Evolutionary conservation across 2,797 vertebrate genomes (phyloP), one percentile per base, ranked within the genome.

Genomic region (Tragelaphus oryx): DNA sequence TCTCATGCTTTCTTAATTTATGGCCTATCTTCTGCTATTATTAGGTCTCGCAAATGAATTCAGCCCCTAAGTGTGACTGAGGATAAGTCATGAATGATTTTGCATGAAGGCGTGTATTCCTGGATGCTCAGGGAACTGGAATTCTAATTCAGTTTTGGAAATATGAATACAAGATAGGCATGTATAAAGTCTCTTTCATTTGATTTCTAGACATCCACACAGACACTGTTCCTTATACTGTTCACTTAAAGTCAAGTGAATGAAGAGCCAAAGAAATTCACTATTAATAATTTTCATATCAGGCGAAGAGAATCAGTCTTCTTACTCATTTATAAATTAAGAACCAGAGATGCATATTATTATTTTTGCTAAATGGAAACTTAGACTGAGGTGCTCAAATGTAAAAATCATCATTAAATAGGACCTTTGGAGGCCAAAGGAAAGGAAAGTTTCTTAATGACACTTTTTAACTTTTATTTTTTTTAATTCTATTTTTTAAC

Each of bases 301-400:
- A 76, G 62, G 13, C 54, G 75, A 91, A 90, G 62, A 48, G 46
- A 79, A 60, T 54, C 12, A 57, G 30, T 4, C 24, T 54, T 83
- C n/a, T 86, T 78, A 82, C 86, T 80, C 57, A 46, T 68, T 50
- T 95, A 20, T 57, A 85, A 91, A 89, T 62, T 62, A 94, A 87
- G 3, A 52, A 17, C 18, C 37, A 83, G 13, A 48, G 50, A 37
- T 87, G 16, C 18, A 59, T 50, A 80, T 65, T 59, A 81, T 59
- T 84, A 71, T 65, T 71, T 78, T 74, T 52, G 0, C 55, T 91
- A 92, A 91, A 60, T 41, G 30, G 59, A 94, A 84, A 81, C 10
- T 33, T 62, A 84, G 33, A 74, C 18, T 55, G 81, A 65, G n/a
- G 14, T 48, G 54, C 26, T 94, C 54, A 79, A 89, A 65, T 18